phyloP scores from a whole-genome alignment of 2,797 vertebrate species.

The Hylomyscus alleni region DNA sequence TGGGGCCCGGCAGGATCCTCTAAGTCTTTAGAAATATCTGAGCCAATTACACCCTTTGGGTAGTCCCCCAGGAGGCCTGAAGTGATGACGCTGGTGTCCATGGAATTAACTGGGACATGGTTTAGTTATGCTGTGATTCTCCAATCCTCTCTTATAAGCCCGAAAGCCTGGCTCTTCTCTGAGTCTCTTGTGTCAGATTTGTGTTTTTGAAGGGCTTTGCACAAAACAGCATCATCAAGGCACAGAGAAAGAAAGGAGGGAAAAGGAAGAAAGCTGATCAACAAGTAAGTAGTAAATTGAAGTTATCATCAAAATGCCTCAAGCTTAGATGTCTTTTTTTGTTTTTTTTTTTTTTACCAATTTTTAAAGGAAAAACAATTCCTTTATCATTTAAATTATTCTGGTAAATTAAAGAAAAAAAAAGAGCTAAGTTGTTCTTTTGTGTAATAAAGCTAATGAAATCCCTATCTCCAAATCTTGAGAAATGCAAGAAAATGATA shows the following conservation, averaged over 20 bases:
- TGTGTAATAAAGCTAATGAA: not conserved
- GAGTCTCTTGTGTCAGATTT: not conserved
- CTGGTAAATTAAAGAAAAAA: not conserved
- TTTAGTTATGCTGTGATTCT: not conserved
- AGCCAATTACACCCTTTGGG: not conserved
- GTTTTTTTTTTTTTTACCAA: not conserved
- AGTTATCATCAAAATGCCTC: constrained; percentile 13
- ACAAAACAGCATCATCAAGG: not conserved
- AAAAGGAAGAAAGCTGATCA: not conserved
- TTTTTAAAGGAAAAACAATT: constrained; percentile 1
- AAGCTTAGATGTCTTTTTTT: too few relatives aligned
- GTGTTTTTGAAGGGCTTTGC: not conserved
- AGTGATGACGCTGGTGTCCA: not conserved
- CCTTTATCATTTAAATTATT: constrained; percentile 5
- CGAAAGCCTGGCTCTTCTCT: not conserved
- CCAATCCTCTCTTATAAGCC: too few relatives aligned
- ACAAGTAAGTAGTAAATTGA: not conserved
- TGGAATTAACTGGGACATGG: not conserved
- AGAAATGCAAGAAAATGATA: constrained; percentile 20
- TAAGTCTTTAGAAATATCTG: not conserved
- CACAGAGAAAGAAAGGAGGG: not conserved
- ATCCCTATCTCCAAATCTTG: not conserved
- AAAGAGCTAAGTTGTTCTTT: not conserved
- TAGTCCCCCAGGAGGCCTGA: not conserved
- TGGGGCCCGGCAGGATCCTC: not conserved